These are phyloP conservation scores for Chelonoidis abingdonii DNA, from an alignment of 2,113 vertebrate species.

Conservation along the genomic window DNA sequence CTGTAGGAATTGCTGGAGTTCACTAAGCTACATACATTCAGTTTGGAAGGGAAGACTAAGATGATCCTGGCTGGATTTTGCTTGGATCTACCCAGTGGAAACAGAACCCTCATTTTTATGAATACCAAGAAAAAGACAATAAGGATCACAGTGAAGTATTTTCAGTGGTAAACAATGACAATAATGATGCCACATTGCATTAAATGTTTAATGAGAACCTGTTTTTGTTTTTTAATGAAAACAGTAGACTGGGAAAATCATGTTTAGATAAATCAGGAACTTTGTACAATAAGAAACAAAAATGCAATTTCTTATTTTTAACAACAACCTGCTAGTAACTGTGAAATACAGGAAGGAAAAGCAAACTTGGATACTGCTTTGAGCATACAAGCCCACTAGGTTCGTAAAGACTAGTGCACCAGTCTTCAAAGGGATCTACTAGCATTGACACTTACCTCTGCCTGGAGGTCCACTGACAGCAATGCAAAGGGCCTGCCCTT, in stretches of 20 bases:
- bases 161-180: neutral
- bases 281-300: neutral
- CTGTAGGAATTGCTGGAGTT: conserved; percentile 17
- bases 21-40: conserved; percentile 19
- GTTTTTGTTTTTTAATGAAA: neutral
- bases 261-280: neutral
- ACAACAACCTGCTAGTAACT: neutral
- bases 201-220: neutral
- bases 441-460: neutral
- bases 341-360: neutral
- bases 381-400: neutral
- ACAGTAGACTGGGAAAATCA: too few species aligned
- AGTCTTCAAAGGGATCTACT: neutral
- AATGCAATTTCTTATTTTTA: neutral
- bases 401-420: neutral
- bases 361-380: neutral
- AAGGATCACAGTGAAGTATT: neutral
- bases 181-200: neutral
- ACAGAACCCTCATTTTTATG: conserved; percentile 5
- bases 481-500: neutral
- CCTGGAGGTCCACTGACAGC: neutral
- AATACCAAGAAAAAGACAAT: neutral
- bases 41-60: conserved; percentile 27
- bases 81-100: neutral
- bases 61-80: conserved; percentile 29